phyloP scores from a whole-genome alignment of 53 echinoderm and acorn worm species.

The Hippasteria phrygiana region DNA sequence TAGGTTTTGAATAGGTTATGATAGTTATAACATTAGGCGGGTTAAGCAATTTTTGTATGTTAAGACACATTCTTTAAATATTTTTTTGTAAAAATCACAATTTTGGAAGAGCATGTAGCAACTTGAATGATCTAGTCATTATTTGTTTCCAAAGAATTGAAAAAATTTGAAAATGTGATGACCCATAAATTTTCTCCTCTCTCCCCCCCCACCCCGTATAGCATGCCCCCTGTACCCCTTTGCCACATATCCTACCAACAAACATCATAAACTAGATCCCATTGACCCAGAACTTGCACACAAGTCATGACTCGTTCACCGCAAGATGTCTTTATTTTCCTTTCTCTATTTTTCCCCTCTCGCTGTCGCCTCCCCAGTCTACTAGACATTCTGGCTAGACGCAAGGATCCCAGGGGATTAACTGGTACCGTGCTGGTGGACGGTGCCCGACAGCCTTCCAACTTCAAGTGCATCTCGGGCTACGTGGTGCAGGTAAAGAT shows the following conservation, averaged over 20 bases:
- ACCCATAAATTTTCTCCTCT: conserved; percentile 16
- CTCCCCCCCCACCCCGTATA: neutral
- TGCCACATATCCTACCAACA: neutral
- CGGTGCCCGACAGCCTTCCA: conserved; percentile 75
- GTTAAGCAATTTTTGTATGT: too few species aligned
- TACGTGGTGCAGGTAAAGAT: conserved; percentile 87
- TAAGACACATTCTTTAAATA: too few species aligned
- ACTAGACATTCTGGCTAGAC: conserved; percentile 82
- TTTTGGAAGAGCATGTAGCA: too few species aligned
- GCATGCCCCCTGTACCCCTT: neutral
- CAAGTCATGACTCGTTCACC: neutral
- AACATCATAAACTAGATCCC: conserved; percentile 14
- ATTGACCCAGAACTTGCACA: conserved; percentile 1
- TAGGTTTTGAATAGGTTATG: too few species aligned
- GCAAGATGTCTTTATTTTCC: conserved; percentile 11
- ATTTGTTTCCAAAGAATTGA: too few species aligned
- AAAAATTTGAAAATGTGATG: too few species aligned
- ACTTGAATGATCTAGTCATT: too few species aligned
- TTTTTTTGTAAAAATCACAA: too few species aligned
- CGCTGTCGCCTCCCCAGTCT: conserved; percentile 54
- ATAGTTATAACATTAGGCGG: too few species aligned
- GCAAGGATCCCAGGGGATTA: conserved; percentile 79
- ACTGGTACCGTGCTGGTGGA: conserved; percentile 86
- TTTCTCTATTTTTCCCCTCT: neutral
- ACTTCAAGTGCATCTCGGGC: conserved; percentile 86